A percentile compares a stretch with the other conserved stretches of the same genome.
phyloP scores from a whole-genome alignment of 2,113 vertebrate species.

The Pitta sordida region DNA sequence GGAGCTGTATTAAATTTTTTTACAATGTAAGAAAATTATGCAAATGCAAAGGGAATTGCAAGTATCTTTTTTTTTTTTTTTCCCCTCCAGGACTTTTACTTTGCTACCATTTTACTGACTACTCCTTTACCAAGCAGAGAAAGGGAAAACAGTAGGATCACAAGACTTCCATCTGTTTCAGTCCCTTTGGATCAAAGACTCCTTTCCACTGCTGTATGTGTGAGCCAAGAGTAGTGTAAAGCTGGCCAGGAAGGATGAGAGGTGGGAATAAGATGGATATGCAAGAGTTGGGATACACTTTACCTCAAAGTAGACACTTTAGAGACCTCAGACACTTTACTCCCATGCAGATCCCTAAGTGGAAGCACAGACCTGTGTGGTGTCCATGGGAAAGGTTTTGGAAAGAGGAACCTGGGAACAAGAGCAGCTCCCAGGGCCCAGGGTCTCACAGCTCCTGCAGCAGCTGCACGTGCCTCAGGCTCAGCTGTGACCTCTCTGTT shows the following conservation, averaged over 20 bases:
- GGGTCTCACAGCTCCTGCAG: fast-evolving
- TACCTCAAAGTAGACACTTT: background rate
- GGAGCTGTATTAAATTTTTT: slow-evolving; percentile 26
- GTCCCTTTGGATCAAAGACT: background rate
- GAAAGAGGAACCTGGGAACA: fast-evolving
- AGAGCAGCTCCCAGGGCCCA: fast-evolving
- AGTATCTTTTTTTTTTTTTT: background rate
- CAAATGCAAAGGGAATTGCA: slow-evolving; percentile 1
- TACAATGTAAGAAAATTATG: background rate
- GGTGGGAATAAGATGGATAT: background rate
- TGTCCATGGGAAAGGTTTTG: fast-evolving
- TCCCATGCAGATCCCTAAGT: too few species aligned
- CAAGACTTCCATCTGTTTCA: background rate
- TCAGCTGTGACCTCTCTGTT: background rate
- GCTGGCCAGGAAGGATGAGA: background rate
- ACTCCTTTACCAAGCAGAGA: slow-evolving; percentile 13
- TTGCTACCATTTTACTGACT: slow-evolving; percentile 24
- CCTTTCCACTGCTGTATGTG: fast-evolving
- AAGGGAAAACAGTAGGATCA: background rate
- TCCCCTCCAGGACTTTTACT: background rate
- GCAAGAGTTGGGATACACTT: background rate
- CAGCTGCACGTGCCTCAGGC: background rate
- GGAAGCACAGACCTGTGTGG: background rate
- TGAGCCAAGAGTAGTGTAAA: background rate
- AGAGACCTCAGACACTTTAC: background rate